phyloP scores from a whole-genome alignment of 2,113 vertebrate species.

The Falcunculus frontatus region DNA sequence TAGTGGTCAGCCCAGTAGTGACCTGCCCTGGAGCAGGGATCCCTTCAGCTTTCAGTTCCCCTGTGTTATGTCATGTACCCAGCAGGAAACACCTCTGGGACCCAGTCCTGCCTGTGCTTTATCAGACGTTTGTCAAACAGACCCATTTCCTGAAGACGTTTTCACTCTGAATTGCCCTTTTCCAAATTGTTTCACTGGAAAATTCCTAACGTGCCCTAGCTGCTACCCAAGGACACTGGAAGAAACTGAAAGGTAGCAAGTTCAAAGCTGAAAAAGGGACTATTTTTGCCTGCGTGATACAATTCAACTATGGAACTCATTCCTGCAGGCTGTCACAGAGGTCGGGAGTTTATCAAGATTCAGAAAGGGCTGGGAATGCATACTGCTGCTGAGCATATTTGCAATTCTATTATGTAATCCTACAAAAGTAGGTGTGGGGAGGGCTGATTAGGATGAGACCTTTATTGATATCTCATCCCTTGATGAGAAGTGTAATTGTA shows the following conservation, averaged over 20 bases:
- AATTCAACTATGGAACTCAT: background rate
- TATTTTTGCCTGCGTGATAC: background rate
- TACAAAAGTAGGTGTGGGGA: background rate
- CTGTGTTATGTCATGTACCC: background rate
- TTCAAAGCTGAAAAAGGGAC: background rate
- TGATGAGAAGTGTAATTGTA: background rate
- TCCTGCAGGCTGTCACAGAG: background rate
- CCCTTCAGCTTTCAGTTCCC: background rate
- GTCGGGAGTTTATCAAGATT: background rate
- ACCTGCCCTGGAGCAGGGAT: background rate
- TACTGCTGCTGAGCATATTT: background rate
- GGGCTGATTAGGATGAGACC: background rate
- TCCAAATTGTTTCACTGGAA: background rate
- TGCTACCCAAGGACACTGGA: background rate
- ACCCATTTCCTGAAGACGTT: background rate
- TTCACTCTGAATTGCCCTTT: background rate
- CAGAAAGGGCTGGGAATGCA: background rate
- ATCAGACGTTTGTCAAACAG: background rate
- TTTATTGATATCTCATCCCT: background rate
- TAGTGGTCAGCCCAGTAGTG: background rate
- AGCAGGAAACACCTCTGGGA: background rate
- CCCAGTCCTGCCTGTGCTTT: background rate
- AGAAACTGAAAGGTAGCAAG: constrained; percentile 12
- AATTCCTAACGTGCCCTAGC: background rate
- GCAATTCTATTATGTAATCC: background rate